phyloP scores from a whole-genome alignment of 1,140 invertebrate species.

The Drosophila suzukii region DNA sequence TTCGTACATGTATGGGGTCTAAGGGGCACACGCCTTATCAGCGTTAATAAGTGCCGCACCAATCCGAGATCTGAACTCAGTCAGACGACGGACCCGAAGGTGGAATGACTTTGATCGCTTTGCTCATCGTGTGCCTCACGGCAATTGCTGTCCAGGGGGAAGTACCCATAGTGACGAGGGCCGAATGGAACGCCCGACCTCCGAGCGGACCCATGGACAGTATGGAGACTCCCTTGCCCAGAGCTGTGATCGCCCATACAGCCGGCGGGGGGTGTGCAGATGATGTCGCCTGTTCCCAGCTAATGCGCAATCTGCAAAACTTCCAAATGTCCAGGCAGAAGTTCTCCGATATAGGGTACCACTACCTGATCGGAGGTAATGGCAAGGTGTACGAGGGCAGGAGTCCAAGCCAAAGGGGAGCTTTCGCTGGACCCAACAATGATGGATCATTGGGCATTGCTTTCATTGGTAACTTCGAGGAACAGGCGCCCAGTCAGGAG shows the following conservation, averaged over 20 bases:
- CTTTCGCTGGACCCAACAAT: constrained; percentile 87
- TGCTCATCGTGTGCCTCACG: constrained; percentile 9
- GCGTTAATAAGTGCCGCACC: constrained; percentile 38
- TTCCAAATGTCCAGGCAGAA: constrained; percentile 85
- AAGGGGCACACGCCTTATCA: constrained; percentile 53
- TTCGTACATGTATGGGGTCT: background rate
- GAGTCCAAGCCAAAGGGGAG: constrained; percentile 86
- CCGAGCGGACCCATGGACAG: constrained; percentile 78
- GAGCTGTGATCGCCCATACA: constrained; percentile 86
- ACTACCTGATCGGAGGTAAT: constrained; percentile 88
- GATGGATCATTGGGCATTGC: constrained; percentile 86
- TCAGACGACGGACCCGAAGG: constrained; percentile 20
- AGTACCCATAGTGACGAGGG: constrained; percentile 52
- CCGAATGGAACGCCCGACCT: constrained; percentile 87
- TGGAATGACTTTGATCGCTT: constrained; percentile 41
- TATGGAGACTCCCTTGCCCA: constrained; percentile 84
- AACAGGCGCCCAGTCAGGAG: constrained; percentile 82
- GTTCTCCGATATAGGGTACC: constrained; percentile 87
- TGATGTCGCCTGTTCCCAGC: constrained; percentile 82
- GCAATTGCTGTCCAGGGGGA: constrained; percentile 33
- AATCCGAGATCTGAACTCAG: constrained; percentile 27
- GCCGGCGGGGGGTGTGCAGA: constrained; percentile 84
- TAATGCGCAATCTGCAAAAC: constrained; percentile 85
- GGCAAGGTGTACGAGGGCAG: constrained; percentile 88
- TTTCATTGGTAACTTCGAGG: constrained; percentile 86